These are phyloP conservation scores for Dryocosmus kuriphilus DNA, from an alignment of 2,888 invertebrate species.

Conservation along the genomic window DNA sequence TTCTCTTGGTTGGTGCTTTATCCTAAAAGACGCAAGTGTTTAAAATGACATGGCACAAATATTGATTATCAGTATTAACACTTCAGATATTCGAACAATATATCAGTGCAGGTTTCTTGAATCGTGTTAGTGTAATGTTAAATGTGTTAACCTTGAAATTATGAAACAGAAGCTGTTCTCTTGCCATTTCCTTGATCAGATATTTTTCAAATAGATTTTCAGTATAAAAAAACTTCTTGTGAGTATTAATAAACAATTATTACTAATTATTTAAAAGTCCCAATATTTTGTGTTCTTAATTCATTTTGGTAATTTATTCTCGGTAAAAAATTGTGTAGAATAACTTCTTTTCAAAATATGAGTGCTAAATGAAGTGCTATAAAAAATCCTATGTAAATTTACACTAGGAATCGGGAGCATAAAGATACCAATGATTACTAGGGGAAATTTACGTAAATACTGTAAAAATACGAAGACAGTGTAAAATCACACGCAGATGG, in stretches of 20 bases:
- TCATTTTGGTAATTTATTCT: neutral
- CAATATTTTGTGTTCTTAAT: neutral
- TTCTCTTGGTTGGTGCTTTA: conserved; percentile 52
- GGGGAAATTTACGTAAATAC: too few relatives aligned
- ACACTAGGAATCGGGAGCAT: too few relatives aligned
- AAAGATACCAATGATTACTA: too few relatives aligned
- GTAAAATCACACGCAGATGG: too few relatives aligned
- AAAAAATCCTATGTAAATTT: too few relatives aligned
- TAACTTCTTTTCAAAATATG: neutral
- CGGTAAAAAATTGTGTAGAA: neutral
- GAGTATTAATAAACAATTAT: too few relatives aligned
- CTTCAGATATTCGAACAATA: neutral
- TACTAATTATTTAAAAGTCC: neutral
- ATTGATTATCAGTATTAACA: neutral
- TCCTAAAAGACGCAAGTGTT: conserved; percentile 48
- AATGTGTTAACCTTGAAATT: neutral
- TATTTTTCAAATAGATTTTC: neutral
- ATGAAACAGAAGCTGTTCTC: neutral
- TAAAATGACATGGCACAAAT: neutral
- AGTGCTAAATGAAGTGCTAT: neutral
- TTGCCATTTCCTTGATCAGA: neutral
- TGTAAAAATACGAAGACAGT: too few relatives aligned
- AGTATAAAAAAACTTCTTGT: too few relatives aligned
- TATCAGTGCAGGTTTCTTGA: neutral
- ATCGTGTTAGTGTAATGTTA: neutral